These are phyloP conservation scores for Eupristina koningsbergeri DNA, from an alignment of 1,140 invertebrate genomes.

Conservation along the genomic window DNA sequence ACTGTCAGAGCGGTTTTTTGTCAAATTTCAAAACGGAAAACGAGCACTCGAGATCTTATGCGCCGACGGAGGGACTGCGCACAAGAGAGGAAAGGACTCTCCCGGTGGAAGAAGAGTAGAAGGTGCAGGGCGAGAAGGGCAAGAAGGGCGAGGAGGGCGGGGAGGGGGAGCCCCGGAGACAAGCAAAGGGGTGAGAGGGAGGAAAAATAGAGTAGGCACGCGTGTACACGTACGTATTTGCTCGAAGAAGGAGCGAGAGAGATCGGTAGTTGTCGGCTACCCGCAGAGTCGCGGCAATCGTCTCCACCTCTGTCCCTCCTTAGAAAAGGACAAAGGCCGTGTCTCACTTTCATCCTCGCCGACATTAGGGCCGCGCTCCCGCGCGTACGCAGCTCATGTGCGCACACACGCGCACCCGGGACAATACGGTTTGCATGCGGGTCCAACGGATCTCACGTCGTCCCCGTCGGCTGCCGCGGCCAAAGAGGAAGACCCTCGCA, in stretches of 20 bases:
- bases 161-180: background rate
- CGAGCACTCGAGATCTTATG: conserved; percentile 36
- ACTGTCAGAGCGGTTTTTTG: conserved; percentile 39
- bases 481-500: conserved; percentile 37
- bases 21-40: conserved; percentile 43
- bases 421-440: conserved; percentile 69
- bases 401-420: conserved; percentile 47
- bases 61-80: conserved; percentile 40
- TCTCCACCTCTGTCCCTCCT: conserved; percentile 48
- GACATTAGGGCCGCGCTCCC: conserved; percentile 55
- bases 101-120: conserved; percentile 10
- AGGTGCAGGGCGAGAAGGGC: background rate
- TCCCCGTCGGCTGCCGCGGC: conserved; percentile 54
- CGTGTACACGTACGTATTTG: conserved; percentile 19
- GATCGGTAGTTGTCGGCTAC: conserved; percentile 52
- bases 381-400: background rate
- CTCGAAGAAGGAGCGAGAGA: background rate
- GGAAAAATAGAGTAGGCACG: conserved; percentile 58
- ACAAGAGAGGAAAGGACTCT: conserved; percentile 42
- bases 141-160: background rate
- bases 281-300: conserved; percentile 57
- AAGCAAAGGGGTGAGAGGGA: conserved; percentile 20
- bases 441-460: conserved; percentile 68
- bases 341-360: conserved; percentile 67
- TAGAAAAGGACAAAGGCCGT: conserved; percentile 59